Evolutionary conservation across 2,888 invertebrate genomes (phyloP).

Genomic region (Synergus umbraculus): DNA sequence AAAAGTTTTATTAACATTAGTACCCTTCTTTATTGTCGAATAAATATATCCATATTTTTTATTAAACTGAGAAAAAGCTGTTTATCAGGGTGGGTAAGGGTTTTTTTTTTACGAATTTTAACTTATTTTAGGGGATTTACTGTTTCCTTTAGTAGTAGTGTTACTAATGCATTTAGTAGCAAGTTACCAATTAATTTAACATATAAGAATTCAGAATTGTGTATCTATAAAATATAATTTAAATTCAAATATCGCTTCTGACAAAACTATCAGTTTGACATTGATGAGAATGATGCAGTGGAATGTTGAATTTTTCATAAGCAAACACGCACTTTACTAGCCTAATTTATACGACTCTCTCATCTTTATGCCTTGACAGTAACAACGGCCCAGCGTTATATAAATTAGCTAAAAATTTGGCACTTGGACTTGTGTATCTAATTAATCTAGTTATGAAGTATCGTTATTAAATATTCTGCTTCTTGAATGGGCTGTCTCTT

Average conservation of each 20-base stretch:
- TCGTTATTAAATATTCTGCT: constrained; percentile 39
- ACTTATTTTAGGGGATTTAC: too few relatives aligned
- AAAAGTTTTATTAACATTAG: background rate
- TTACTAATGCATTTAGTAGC: too few relatives aligned
- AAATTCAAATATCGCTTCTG: background rate
- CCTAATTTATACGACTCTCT: constrained; percentile 15
- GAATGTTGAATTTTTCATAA: constrained; percentile 10
- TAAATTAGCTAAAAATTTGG: constrained; percentile 67
- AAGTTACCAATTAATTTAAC: too few relatives aligned
- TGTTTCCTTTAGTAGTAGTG: too few relatives aligned
- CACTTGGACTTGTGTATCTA: constrained; percentile 69
- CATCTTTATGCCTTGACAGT: constrained; percentile 22
- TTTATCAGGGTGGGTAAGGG: too few relatives aligned
- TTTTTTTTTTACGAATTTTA: too few relatives aligned
- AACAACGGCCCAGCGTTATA: constrained; percentile 40
- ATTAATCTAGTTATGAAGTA: constrained; percentile 53
- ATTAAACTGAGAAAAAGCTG: background rate
- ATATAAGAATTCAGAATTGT: too few relatives aligned
- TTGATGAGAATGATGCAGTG: constrained; percentile 15
- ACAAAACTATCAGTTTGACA: constrained; percentile 16
- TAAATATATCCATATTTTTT: background rate
- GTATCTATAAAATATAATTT: background rate
- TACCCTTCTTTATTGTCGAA: background rate
- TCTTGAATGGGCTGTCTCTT: constrained; percentile 4
- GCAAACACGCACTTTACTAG: constrained; percentile 13